Evolutionary conservation across 2,888 invertebrate species (phyloP).

Genomic region (Eurytoma californica): DNA sequence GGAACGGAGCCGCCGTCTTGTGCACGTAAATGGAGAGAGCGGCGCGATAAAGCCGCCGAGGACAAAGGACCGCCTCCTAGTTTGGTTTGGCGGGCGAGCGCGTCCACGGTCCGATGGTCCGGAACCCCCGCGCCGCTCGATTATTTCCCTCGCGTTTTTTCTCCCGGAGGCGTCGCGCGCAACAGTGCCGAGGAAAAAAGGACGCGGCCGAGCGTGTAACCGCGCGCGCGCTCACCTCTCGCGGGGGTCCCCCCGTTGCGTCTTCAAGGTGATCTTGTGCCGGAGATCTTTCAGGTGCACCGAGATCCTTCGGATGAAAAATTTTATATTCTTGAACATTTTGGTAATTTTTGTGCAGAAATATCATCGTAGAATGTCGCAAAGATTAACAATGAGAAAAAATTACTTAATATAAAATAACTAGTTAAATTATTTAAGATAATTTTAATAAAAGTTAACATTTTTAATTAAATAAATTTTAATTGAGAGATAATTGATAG

Average conservation of each 20-base stretch:
- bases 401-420: no score
- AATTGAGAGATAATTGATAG: no score
- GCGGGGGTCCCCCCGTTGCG: conserved; percentile 39
- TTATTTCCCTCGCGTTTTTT: conserved; percentile 29
- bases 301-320: no score
- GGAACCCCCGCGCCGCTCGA: conserved; percentile 39
- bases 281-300: no score
- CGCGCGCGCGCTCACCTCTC: conserved; percentile 25
- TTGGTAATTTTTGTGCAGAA: not conserved
- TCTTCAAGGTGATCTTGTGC: no score
- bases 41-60: conserved; percentile 25
- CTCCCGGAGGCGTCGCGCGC: not conserved
- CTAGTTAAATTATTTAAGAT: no score
- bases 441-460: no score
- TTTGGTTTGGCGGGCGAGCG: not conserved
- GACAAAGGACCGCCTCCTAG: not conserved
- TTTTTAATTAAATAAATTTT: no score
- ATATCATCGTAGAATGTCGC: not conserved
- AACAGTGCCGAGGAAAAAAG: conserved; percentile 2
- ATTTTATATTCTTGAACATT: no score
- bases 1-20: not conserved
- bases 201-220: conserved; percentile 37
- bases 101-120: conserved; percentile 37
- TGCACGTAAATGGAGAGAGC: not conserved
- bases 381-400: not conserved